phyloP scores from a whole-genome alignment of 2,113 vertebrate species.

The Toxotes jaculatrix region DNA sequence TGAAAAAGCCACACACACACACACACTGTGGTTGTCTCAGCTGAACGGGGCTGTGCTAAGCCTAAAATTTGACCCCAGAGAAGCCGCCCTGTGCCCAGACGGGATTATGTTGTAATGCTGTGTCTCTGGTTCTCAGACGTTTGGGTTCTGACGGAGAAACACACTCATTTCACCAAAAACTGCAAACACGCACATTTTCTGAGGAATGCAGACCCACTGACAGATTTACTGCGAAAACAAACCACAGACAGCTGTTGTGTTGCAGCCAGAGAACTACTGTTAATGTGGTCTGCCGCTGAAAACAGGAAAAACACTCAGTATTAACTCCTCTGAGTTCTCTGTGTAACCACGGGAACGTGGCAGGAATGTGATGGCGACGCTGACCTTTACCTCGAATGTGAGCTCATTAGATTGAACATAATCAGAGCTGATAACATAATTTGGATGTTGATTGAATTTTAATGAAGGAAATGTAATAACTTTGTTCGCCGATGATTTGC shows the following conservation, averaged over 20 bases:
- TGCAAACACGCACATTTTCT: conserved; percentile 39
- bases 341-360: neutral
- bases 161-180: conserved; percentile 29
- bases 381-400: conserved; percentile 51
- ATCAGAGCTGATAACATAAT: conserved; percentile 39
- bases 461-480: conserved; percentile 56
- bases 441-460: conserved; percentile 49
- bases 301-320: neutral
- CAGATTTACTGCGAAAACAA: conserved; percentile 21
- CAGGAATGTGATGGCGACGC: neutral
- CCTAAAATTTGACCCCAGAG: conserved; percentile 34
- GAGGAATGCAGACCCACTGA: conserved; percentile 18
- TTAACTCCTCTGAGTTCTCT: no score
- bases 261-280: neutral
- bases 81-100: conserved; percentile 33
- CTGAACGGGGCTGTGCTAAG: conserved; percentile 21
- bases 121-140: conserved; percentile 27
- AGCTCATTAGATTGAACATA: conserved; percentile 28
- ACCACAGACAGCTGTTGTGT: neutral
- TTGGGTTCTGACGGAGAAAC: conserved; percentile 30
- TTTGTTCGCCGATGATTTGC: conserved; percentile 42
- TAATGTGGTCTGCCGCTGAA: neutral
- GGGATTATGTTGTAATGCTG: conserved; percentile 51
- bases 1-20: neutral
- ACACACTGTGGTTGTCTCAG: conserved; percentile 13